Conservation (phyloP, 2,888 invertebrate genomes). For the Coenonympha glycerion region DNA sequence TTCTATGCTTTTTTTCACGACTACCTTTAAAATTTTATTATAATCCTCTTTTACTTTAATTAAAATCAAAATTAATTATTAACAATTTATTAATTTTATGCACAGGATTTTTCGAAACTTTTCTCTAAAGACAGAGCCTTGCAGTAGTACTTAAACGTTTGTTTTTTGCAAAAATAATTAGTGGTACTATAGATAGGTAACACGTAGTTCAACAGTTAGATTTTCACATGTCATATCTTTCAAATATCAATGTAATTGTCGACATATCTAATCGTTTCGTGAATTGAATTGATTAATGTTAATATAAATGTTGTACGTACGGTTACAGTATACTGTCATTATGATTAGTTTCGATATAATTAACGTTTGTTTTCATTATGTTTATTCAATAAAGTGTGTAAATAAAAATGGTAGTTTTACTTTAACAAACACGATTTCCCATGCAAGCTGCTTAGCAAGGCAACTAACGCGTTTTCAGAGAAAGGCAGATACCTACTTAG, state of each 20-base stretch:
- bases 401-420: constrained; percentile 47
- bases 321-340: constrained; percentile 69
- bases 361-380: constrained; percentile 73
- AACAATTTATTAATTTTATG: too few species aligned
- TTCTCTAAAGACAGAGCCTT: constrained; percentile 16
- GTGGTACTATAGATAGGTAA: constrained; percentile 26
- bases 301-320: constrained; percentile 71
- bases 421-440: constrained; percentile 4
- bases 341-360: constrained; percentile 65
- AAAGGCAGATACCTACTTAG: too few species aligned
- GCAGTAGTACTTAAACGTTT: constrained; percentile 18
- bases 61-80: too few species aligned
- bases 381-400: constrained; percentile 77
- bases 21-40: too few species aligned
- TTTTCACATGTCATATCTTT: constrained; percentile 60
- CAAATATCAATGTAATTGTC: constrained; percentile 68
- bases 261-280: constrained; percentile 72
- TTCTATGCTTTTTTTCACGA: too few species aligned
- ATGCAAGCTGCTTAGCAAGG: too few species aligned
- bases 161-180: constrained; percentile 20
- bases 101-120: neutral
- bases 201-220: constrained; percentile 26
- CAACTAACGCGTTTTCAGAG: too few species aligned
- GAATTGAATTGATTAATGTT: constrained; percentile 70
- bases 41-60: neutral